Conservation (phyloP, 2,113 vertebrate species). For the Camelus bactrianus region DNA sequence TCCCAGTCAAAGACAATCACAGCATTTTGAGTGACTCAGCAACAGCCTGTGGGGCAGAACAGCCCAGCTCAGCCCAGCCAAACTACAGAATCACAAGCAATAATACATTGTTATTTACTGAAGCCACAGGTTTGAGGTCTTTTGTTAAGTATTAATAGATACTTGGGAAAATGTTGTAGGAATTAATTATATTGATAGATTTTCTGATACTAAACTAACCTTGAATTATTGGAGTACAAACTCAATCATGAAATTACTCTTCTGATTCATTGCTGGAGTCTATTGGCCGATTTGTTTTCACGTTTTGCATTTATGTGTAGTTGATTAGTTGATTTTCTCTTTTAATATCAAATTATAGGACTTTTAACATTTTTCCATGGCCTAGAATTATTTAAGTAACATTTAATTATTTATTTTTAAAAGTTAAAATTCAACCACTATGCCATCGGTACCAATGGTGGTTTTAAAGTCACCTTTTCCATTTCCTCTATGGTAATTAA, state of each 20-base stretch:
- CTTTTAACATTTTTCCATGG: not conserved
- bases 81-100: not conserved
- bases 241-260: not conserved
- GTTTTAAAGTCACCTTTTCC: slow-evolving; percentile 10
- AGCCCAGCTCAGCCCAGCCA: not conserved
- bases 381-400: slow-evolving; percentile 29
- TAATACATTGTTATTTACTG: not conserved
- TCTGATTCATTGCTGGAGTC: not conserved
- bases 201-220: not conserved
- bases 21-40: not conserved
- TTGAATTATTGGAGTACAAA: slow-evolving; percentile 33
- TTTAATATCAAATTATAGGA: slow-evolving; percentile 26
- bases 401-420: slow-evolving; percentile 40
- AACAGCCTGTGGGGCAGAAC: not conserved
- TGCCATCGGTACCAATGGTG: not conserved
- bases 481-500: not conserved
- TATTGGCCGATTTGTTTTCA: not conserved
- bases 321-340: not conserved
- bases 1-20: not conserved
- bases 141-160: not conserved
- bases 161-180: not conserved
- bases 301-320: not conserved
- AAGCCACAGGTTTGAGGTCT: not conserved
- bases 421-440: slow-evolving; percentile 30
- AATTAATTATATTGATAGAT: not conserved